These are phyloP conservation scores for Linhomoeus sp. DNA, from an alignment of 2,888 invertebrate species.

Conservation along the genomic window DNA sequence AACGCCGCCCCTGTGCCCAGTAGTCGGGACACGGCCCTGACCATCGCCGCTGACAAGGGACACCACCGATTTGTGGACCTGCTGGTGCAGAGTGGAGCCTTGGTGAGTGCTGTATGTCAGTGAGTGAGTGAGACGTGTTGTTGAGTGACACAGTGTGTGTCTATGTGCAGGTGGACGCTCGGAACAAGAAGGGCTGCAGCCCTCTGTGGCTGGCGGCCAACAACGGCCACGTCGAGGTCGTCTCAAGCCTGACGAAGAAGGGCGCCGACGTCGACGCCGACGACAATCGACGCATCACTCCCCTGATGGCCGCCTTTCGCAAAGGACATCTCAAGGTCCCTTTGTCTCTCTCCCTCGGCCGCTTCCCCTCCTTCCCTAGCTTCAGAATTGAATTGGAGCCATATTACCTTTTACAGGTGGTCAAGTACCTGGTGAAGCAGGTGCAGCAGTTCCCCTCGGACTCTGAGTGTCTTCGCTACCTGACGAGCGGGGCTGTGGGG, in stretches of 20 bases:
- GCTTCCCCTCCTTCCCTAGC: no score
- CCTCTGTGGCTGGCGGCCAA: constrained; percentile 93
- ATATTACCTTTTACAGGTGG: constrained; percentile 49
- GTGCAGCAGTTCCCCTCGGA: constrained; percentile 96
- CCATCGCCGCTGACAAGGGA: constrained; percentile 98
- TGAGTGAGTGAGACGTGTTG: no score
- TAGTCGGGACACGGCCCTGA: constrained; percentile 88
- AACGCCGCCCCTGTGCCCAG: constrained; percentile 96
- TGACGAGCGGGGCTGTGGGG: constrained; percentile 29
- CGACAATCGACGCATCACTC: constrained; percentile 91
- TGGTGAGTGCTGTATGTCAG: no score
- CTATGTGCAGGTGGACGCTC: constrained; percentile 89
- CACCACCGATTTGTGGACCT: constrained; percentile 55
- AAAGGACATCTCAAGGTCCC: constrained; percentile 74
- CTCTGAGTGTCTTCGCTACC: constrained; percentile 76
- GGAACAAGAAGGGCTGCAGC: constrained; percentile 97
- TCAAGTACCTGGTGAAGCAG: constrained; percentile 95
- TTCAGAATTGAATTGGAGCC: no score
- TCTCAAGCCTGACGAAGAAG: constrained; percentile 68
- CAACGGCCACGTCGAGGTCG: constrained; percentile 86
- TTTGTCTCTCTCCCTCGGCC: no score
- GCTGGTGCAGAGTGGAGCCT: constrained; percentile 27
- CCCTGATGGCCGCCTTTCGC: constrained; percentile 92
- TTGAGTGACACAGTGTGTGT: no score
- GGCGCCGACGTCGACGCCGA: constrained; percentile 81